phyloP scores from a whole-genome alignment of 2,797 vertebrate genomes.

The Gambusia yucatana region DNA sequence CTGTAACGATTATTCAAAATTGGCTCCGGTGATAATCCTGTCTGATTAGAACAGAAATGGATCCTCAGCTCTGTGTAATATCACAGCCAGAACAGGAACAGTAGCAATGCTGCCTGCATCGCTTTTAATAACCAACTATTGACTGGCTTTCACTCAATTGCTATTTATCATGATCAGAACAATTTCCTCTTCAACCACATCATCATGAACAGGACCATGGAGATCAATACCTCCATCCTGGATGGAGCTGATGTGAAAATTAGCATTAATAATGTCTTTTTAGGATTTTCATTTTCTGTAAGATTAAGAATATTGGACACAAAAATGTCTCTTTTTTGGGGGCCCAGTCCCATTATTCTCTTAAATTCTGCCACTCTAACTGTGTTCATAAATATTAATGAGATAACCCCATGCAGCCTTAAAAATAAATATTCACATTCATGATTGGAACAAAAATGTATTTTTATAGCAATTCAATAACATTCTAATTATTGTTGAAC shows the following conservation, averaged over 20 bases:
- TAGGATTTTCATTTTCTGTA: background rate
- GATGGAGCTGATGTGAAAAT: constrained; percentile 26
- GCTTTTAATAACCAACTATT: constrained; percentile 24
- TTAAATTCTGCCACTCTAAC: background rate
- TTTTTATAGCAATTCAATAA: background rate
- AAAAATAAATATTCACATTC: background rate
- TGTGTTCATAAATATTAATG: background rate
- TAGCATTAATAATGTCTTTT: constrained; percentile 3
- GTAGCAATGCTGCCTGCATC: background rate
- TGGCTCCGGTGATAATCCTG: constrained; percentile 43
- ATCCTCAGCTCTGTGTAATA: constrained; percentile 17
- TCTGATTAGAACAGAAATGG: constrained; percentile 43
- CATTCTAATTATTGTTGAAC: no score
- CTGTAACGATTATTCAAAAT: constrained; percentile 51
- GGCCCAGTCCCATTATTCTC: background rate
- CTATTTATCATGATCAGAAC: constrained; percentile 37
- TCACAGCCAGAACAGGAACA: background rate
- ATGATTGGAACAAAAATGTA: background rate
- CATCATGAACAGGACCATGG: constrained; percentile 6
- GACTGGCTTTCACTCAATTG: constrained; percentile 5
- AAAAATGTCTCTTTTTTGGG: background rate
- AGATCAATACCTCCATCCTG: constrained; percentile 24
- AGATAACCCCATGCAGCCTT: no score
- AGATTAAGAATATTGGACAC: constrained; percentile 2
- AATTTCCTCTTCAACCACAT: constrained; percentile 22